Conservation (phyloP, 2,113 vertebrate species). For the Actenoides hombroni region DNA sequence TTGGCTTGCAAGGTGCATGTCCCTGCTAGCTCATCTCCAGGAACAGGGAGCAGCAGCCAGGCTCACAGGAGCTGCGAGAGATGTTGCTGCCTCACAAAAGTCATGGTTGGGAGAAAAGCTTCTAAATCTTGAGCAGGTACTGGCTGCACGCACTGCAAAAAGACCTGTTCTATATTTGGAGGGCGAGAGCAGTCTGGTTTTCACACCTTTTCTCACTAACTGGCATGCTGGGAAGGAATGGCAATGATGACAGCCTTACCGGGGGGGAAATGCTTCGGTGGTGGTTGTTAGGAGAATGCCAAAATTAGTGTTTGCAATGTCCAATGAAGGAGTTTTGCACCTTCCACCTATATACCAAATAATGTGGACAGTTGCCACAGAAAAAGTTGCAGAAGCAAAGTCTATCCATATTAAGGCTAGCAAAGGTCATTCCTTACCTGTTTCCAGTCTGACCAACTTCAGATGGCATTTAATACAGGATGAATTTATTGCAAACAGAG, state of each 20-base stretch:
- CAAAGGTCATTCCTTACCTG: background rate
- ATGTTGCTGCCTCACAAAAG: background rate
- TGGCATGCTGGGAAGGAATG: background rate
- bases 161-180: conserved; percentile 10
- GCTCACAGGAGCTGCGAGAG: background rate
- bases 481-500: background rate
- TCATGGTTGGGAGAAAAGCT: background rate
- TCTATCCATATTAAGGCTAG: background rate
- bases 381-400: background rate
- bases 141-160: background rate
- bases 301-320: background rate
- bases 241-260: background rate
- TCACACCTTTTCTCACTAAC: background rate
- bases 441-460: background rate
- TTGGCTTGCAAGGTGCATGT: background rate
- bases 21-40: background rate
- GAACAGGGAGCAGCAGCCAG: background rate
- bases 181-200: background rate
- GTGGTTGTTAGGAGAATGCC: background rate
- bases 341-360: background rate
- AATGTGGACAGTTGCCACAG: background rate
- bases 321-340: background rate
- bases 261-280: background rate
- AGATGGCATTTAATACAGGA: background rate
- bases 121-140: background rate